Evolutionary conservation across 2,888 invertebrate species (phyloP), one percentile per base, ranked within the genome.

Genomic region (Parnassius glacialis): DNA sequence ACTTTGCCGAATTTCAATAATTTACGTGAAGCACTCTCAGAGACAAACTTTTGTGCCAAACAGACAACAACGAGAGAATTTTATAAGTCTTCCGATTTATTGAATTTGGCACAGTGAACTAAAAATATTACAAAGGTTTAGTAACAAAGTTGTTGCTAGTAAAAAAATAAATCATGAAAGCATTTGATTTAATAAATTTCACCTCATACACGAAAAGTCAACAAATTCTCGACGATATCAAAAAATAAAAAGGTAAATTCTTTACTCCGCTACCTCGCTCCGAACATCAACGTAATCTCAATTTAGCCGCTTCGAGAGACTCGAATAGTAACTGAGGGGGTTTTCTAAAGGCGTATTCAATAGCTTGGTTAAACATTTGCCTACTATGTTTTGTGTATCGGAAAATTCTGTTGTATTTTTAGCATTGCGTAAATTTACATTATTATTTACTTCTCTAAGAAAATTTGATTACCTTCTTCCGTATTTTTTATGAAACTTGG

Each of bases 341-440:
- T 57, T 52, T 42, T 44, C 56, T 57, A 16, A 51, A 57, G 56
- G 55, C 41, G 52, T 52, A 57, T 59, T 59, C 59, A 56, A 56
- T 57, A 34, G 45, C 47, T 63, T 63, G 59, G 52, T 56, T 59
- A 59, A 52, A 56, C 52, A 56, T 56, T 63, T 48, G 42, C 52
- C 47, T 52, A 45, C 51, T 13, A 56, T 52, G 52, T 57, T 59
- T 20, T 34, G 34, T 50, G 41, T 62, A 62, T 51, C 50, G 41
- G 57, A 62, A 57, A 57, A 62, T 61, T 57, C 52, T 9, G 52
- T 52, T 41, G 52, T 52, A 45, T 48, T 57, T 52, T 41, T 61
- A 47, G 61, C 52, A 20, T 41, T 52, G 41, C 52, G 20, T 51
- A 44, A 60, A 60, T 55, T 47, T 55, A 48, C 53, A 50, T 55